phyloP scores from a whole-genome alignment of 2,113 vertebrate species.

The Paradisaea rubra region DNA sequence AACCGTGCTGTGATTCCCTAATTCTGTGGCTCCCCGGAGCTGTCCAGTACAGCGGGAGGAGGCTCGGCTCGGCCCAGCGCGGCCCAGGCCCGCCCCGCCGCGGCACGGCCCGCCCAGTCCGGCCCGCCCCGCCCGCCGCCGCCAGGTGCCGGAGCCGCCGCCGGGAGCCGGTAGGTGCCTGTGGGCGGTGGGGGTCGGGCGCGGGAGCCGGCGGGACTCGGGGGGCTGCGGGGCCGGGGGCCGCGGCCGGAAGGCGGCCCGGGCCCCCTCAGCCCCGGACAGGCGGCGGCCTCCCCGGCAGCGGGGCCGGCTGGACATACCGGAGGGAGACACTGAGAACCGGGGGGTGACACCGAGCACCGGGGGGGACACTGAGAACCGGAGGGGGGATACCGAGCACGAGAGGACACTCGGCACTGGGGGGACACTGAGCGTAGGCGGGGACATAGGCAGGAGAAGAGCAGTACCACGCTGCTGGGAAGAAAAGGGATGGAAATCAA shows the following conservation, averaged over 20 bases:
- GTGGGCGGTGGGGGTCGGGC: not conserved
- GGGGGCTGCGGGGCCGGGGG: not conserved
- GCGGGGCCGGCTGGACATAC: not conserved
- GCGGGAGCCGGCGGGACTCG: not conserved
- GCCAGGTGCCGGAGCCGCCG: not conserved
- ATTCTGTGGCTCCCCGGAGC: not conserved
- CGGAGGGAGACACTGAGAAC: not conserved
- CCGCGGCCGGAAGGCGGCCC: no score
- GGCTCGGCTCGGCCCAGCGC: not conserved
- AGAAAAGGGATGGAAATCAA: not conserved
- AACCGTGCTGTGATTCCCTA: accelerated
- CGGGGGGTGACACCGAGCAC: not conserved
- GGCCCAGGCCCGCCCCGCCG: not conserved
- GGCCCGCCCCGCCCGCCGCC: no score
- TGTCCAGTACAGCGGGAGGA: no score
- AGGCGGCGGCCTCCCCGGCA: not conserved
- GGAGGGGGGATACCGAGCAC: not conserved
- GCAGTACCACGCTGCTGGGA: not conserved
- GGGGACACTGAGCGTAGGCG: not conserved
- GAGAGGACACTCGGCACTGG: not conserved
- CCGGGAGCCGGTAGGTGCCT: not conserved
- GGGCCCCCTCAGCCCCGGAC: not conserved
- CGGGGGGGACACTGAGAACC: not conserved
- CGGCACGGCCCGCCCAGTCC: not conserved
- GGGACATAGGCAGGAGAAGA: not conserved